Evolutionary conservation across 2,888 invertebrate genomes (phyloP), one percentile per base, ranked within the genome.

Genomic region (Dynastes grantii): DNA sequence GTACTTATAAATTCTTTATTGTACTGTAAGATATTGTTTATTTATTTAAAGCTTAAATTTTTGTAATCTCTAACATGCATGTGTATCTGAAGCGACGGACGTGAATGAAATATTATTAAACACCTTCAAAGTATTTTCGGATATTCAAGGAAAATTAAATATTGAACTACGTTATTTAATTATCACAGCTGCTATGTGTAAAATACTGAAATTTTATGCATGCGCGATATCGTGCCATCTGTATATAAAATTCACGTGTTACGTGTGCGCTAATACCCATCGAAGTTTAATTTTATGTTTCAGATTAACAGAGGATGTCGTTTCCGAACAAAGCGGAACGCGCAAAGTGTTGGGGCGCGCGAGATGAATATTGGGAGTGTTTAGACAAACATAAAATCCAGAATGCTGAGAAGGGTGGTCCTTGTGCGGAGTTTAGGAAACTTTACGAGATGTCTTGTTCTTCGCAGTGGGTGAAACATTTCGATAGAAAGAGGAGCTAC

Each of bases 321-420:
- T 96, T 95, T 89, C 95, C 95, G 80, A 92, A 92, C 85, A 97
- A 94, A 92, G 92, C 93, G 83, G 93, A 95, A 86, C 93, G 96
- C 84, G 91, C 93, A 86, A 90, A 91, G 85, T 98, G 98, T 89
- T 98, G 97, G 97, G 90, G 91, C 82, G 91, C 95, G 81, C 92
- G 97, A 85, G 98, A 98, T 90, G 91, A 92, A 76, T 97, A 95
- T 88, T 98, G 97, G 97, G 93, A 94, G 85, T 98, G 98, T 89
- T 90, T 98, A 84, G 95, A 96, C 87, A 90, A 91, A 81, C 92
- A 91, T 81, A 87, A 92, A 84, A 90, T 92, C 75, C 94, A 92
- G 76, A 91, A 90, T 86, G 89, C 90, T 75, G 88, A 88, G 77
- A 88, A 88, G 82, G 90, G 90, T 8, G 90, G 90, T 83, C 88